Percentiles rank a stretch among this genome's conserved stretches.
Conservation (phyloP, 2,113 vertebrate genomes). For the Ploceus nigricollis region DNA sequence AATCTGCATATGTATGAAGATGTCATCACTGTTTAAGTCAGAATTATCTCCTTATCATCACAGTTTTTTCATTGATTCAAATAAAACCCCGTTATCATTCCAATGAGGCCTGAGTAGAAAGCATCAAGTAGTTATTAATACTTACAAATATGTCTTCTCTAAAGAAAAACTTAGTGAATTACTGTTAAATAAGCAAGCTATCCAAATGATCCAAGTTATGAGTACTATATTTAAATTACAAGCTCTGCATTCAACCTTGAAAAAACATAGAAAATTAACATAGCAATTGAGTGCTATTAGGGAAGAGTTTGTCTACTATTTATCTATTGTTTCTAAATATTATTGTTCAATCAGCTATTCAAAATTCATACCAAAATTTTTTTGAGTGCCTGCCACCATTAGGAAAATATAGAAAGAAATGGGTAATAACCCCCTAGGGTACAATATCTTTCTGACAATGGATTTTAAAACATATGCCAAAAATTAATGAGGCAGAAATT, state of each 20-base stretch:
- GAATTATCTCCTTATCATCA: neutral
- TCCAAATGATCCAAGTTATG: neutral
- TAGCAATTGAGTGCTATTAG: neutral
- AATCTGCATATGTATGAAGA: neutral
- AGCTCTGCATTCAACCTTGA: neutral
- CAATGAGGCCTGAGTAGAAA: neutral
- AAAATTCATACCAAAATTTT: neutral
- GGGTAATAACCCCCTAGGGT: neutral
- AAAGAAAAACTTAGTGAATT: neutral
- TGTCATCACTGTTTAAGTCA: neutral
- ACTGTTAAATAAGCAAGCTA: neutral
- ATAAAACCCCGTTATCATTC: neutral
- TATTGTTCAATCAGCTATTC: neutral
- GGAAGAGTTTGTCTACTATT: neutral
- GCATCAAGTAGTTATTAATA: neutral
- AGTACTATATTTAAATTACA: neutral
- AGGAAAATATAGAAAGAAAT: neutral
- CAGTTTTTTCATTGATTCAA: neutral
- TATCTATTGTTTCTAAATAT: neutral
- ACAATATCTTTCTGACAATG: neutral
- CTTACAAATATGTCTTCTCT: neutral
- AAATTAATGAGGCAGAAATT: slow-evolving; percentile 20
- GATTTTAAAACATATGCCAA: slow-evolving; percentile 2
- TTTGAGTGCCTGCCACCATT: neutral
- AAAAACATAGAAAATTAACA: neutral